Base-by-base conservation (phyloP, 2,888 invertebrate species). In the Hirtodrosophila alboralis region DNA sequence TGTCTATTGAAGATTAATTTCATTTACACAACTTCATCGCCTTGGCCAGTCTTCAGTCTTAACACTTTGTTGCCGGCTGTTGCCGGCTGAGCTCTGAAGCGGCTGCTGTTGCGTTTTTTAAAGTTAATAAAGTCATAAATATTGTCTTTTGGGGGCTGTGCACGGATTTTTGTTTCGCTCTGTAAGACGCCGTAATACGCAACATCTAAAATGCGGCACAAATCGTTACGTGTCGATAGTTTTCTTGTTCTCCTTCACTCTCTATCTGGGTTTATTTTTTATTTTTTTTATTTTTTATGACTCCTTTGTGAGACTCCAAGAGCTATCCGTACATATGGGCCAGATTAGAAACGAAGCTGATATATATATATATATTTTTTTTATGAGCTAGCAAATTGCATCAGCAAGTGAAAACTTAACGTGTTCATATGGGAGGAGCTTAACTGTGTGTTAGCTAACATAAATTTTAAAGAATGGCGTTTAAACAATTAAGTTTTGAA, bases 1-100 rank as follows among this genome's bases (percentile, higher is more conserved):
- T 83, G 83, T 85, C 83, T 85, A 83, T 83, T 75, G 69, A 85
- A 83, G 83, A 83, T 83, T 85, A 83, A 83, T 83, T 83, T 85
- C 83, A 84, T 84, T 81, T 84, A 79, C 84, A 79, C 79, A 84
- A 84, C 79, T 79, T 79, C 79, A 79, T 79, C 79, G 79, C 84
- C 79, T 81, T 66, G 78, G 58, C 75, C 69, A 37, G 70, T 73
- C 77, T 71, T 72, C 69, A 37, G 70, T 73, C 77, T 71, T 72
- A 72, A 74, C 74, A 72, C 74, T 74, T 72, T 72, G 70, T 70
- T 70, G 70, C 67, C 67, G 52, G 34, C 56, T 47, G 40, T 34
- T 38, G 61, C 48, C 28, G 41, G 53, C 58, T 51, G 58, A n/a
- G n/a, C n/a, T n/a, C 47, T 45, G 63, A 16, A 36, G 47, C 23